These are phyloP conservation scores for Halichoeres trimaculatus DNA, from an alignment of 2,113 vertebrate genomes.

Conservation along the genomic window DNA sequence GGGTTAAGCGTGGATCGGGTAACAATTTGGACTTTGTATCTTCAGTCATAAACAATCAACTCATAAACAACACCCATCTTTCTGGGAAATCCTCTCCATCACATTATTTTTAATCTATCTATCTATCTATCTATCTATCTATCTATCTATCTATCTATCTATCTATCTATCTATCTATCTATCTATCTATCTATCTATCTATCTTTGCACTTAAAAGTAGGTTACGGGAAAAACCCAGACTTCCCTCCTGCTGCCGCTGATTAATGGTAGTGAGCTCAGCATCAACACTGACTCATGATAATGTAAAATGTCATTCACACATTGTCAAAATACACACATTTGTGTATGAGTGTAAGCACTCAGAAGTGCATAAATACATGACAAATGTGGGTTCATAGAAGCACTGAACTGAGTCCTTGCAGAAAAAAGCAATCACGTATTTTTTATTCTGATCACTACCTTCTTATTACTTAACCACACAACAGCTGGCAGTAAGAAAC, in stretches of 20 bases:
- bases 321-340: slow-evolving; percentile 30
- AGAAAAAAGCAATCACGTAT: slow-evolving; percentile 3
- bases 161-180: slow-evolving; percentile 11
- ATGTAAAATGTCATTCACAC: slow-evolving; percentile 43
- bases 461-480: not conserved
- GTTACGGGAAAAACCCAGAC: slow-evolving; percentile 58
- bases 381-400: slow-evolving; percentile 3
- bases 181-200: slow-evolving; percentile 3
- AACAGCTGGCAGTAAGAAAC: slow-evolving; percentile 23
- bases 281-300: slow-evolving; percentile 41
- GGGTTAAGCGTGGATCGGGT: slow-evolving; percentile 29
- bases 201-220: slow-evolving; percentile 42
- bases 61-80: slow-evolving; percentile 29
- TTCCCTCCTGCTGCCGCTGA: slow-evolving; percentile 50
- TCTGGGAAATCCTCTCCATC: slow-evolving; percentile 2
- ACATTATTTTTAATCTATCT: not conserved
- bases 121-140: not conserved
- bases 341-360: not conserved
- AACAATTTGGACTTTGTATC: slow-evolving; percentile 42
- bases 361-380: slow-evolving; percentile 6
- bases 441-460: slow-evolving; percentile 27
- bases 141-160: slow-evolving; percentile 14
- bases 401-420: not conserved
- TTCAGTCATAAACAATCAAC: slow-evolving; percentile 39
- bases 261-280: slow-evolving; percentile 61